Base-by-base conservation (phyloP, 2,888 invertebrate genomes). In the Lycophotia porphyrea region DNA sequence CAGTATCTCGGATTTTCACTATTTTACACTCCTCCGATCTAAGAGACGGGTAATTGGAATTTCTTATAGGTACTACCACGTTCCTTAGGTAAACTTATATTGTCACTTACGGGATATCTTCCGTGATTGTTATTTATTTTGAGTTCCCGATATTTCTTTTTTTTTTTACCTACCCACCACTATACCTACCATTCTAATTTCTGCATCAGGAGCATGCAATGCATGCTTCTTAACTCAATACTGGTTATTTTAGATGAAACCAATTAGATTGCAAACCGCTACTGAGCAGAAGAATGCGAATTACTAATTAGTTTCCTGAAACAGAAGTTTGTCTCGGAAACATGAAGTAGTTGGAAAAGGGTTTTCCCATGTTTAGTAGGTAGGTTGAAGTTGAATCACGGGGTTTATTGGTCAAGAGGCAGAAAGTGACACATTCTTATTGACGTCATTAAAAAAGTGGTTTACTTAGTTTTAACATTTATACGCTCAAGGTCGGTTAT, bases 361-460 rank as follows among this genome's bases (percentile, higher is more conserved):
- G n/a, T 44, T 78, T 78, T 81, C 18, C 81, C 80, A 47, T n/a
- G 9, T 66, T 64, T 42, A 34, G 27, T 39, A 18, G 34, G 31
- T 27, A 11, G 24, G 72, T 49, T 42, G 24, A 63, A 63, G n/a
- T 63, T 63, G 63, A 63, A 39, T 63, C 63, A 63, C 39, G 7
- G 49, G 42, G 42, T 60, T 58, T 60, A 18, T 58, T 60, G 34
- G n/a, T 49, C 47, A 55, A 39, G 55, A 21, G 36, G n/a, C 15
- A 66, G n/a, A 42, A 58, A 21, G 42, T 80, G 80, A 72, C 47
- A 60, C 64, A 78, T 72, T 71, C 24, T 15, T 42, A 39, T 44
- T 66, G 74, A 78, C 60, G 65, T 81, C 60, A 80, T 39, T 36
- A 77, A 39, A n/a, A 11, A 63, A 52, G 44, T 47, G 34, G 34